Percentiles rank a stretch among this genome's conserved stretches.
phyloP scores from a whole-genome alignment of 2,797 vertebrate genomes.

The Centropyge bicolor region DNA sequence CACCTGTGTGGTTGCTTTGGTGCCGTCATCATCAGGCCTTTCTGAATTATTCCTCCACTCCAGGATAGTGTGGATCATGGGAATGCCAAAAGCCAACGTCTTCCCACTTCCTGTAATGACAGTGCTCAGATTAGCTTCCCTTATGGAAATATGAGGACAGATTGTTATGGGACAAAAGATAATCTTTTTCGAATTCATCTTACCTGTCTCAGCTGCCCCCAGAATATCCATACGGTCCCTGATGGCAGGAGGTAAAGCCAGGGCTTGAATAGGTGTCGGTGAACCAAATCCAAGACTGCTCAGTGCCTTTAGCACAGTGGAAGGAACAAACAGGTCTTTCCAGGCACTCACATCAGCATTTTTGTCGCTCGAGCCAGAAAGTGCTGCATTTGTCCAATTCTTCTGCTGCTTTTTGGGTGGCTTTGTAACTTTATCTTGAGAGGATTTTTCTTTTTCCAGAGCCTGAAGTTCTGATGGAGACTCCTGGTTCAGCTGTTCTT shows the following conservation, averaged over 20 bases:
- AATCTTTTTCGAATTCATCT: constrained; percentile 40
- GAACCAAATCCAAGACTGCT: constrained; percentile 91
- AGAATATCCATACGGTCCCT: constrained; percentile 94
- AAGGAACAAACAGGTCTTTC: constrained; percentile 93
- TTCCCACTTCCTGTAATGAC: constrained; percentile 93
- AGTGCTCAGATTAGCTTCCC: constrained; percentile 13
- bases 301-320: constrained; percentile 89
- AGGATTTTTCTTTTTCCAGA: constrained; percentile 19
- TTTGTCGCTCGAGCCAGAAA: constrained; percentile 71
- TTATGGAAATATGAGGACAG: neutral
- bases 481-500: constrained; percentile 18
- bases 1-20: constrained; percentile 15
- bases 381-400: constrained; percentile 89
- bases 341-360: constrained; percentile 90
- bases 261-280: constrained; percentile 95
- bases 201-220: constrained; percentile 98
- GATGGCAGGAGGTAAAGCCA: constrained; percentile 93
- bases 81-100: constrained; percentile 96
- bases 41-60: constrained; percentile 85
- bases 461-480: constrained; percentile 22
- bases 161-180: neutral
- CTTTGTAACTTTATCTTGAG: constrained; percentile 41
- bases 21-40: constrained; percentile 23
- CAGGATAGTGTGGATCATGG: constrained; percentile 94
- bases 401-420: constrained; percentile 81